Conservation (phyloP, 1,140 invertebrate genomes). For the Sycophila sp. region DNA sequence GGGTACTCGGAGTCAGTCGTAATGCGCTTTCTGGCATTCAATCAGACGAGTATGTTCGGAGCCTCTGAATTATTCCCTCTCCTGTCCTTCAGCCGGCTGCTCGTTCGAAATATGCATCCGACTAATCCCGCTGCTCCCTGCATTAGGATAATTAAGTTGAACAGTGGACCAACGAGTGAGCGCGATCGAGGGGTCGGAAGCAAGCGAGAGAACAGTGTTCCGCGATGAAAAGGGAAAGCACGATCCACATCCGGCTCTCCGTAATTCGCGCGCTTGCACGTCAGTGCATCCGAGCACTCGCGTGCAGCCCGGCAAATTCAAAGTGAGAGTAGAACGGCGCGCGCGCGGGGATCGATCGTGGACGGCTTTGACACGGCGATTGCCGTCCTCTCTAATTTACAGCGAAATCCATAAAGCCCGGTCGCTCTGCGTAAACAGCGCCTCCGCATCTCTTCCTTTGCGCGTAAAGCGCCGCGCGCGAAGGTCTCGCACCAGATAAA, state of each 20-base stretch:
- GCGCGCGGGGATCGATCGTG: constrained; percentile 27
- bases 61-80: constrained; percentile 11
- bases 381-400: constrained; percentile 44
- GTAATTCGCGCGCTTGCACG: neutral
- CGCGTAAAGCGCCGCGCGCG: too few relatives aligned
- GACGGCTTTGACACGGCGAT: constrained; percentile 31
- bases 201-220: neutral
- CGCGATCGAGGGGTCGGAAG: too few relatives aligned
- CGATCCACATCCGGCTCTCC: neutral
- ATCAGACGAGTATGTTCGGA: constrained; percentile 15
- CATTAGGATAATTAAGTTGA: constrained; percentile 36
- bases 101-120: constrained; percentile 22
- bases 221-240: neutral
- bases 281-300: neutral
- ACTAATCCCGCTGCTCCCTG: constrained; percentile 7
- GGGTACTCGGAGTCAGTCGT: neutral
- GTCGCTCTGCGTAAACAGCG: too few relatives aligned
- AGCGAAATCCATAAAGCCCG: constrained; percentile 43
- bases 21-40: constrained; percentile 25
- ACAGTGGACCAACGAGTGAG: neutral
- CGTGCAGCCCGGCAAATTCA: neutral
- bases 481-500: too few relatives aligned
- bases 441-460: too few relatives aligned
- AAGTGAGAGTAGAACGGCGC: neutral
- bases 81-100: neutral